Evolutionary conservation across 1,140 invertebrate species (phyloP), one percentile per base, ranked within the genome.

Genomic region (Amphibalanus amphitrite): DNA sequence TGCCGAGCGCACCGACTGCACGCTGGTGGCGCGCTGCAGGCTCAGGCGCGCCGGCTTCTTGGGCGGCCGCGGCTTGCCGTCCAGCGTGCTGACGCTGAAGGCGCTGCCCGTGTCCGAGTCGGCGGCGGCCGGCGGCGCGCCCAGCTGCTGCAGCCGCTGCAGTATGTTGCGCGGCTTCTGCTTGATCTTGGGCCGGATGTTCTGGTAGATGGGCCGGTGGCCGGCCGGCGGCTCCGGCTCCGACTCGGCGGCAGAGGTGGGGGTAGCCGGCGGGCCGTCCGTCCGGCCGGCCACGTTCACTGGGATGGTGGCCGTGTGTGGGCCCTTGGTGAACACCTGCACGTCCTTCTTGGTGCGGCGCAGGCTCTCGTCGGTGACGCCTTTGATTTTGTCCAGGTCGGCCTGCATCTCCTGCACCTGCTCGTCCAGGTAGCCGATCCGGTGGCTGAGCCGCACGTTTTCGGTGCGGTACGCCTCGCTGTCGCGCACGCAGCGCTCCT

Each of bases 371-470:
- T 74, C 69, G 23, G 40, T 65, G 13, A 71, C 69, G 28, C 73
- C 73, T 59, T 72, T 70, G 28, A 69, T 70, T 33, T 73, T 73
- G 40, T 65, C 69, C 23, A 73, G 70, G 26, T 69, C 69, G 20
- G 47, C 28, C 47, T 76, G 73, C 59, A 75, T 29, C 67, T 76
- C 74, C 10, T 71, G 71, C 69, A 93, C 90, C 79, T 93, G 91
- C 75, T 94, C 91, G 78, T 94, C 91, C 65, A 94, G 83, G 79
- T 93, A 93, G 1, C 89, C 89, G 69, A 93, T 93, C 70, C 92
- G 84, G 79, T 93, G 92, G 13, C 90, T 91, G 67, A 93, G 82
- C 68, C 90, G 82, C 26, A 91, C 85, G 79, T 92, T 92, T 80
- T 93, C 91, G 29, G 87, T 85, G 76, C 88, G 84, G 0, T 88